Percentiles rank a stretch among this genome's conserved stretches.
These are phyloP conservation scores for Acrossocheilus wenchowensis DNA, from an alignment of 2,797 vertebrate genomes.

Conservation along the genomic window DNA sequence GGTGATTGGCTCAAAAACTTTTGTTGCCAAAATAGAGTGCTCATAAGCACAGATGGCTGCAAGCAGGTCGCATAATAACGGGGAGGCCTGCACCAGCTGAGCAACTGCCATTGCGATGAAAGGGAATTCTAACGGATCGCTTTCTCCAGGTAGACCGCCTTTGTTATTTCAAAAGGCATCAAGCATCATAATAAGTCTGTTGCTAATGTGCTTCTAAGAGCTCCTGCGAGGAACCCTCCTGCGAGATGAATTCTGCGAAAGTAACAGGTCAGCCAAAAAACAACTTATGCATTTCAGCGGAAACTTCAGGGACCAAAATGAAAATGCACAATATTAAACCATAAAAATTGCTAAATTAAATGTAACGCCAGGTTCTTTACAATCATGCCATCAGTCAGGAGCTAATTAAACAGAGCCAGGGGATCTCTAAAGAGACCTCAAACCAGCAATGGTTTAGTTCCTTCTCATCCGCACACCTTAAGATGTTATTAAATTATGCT, in stretches of 20 bases:
- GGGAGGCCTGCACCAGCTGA: slow-evolving; percentile 4
- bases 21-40: background rate
- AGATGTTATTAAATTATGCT: slow-evolving; percentile 48
- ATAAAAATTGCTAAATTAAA: background rate
- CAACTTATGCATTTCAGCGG: background rate
- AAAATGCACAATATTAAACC: slow-evolving; percentile 10
- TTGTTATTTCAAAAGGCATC: slow-evolving; percentile 14
- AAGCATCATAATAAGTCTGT: slow-evolving; percentile 6
- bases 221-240: background rate
- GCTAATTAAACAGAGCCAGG: slow-evolving; percentile 47
- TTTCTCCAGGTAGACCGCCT: background rate
- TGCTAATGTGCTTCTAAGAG: slow-evolving; percentile 15
- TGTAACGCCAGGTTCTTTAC: slow-evolving; percentile 27
- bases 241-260: slow-evolving; percentile 16
- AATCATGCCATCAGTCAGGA: slow-evolving; percentile 42
- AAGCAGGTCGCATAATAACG: background rate
- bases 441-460: slow-evolving; percentile 28
- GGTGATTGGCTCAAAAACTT: background rate
- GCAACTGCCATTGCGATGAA: slow-evolving; percentile 3
- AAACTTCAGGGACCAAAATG: slow-evolving; percentile 16
- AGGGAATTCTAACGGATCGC: background rate
- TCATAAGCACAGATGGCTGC: slow-evolving; percentile 28
- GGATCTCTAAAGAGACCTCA: slow-evolving; percentile 42
- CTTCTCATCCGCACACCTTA: slow-evolving; percentile 30
- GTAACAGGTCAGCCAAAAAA: slow-evolving; percentile 40